These are phyloP conservation scores for Archaeoteleia sp. DNA, from an alignment of 2,888 invertebrate species.

Conservation along the genomic window DNA sequence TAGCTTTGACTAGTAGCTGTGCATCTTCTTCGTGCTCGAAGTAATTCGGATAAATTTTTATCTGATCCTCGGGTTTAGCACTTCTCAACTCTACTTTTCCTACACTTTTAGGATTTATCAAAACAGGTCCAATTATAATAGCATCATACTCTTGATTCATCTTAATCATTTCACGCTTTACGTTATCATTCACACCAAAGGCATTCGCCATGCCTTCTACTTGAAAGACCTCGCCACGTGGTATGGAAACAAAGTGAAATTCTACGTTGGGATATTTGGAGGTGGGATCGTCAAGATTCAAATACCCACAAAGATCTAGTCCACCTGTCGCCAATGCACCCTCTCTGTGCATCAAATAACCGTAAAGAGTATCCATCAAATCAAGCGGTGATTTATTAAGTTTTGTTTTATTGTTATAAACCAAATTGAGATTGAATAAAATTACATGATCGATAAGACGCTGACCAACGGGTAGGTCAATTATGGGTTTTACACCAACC, in stretches of 20 bases:
- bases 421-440: conserved; percentile 57
- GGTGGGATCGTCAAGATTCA: conserved; percentile 75
- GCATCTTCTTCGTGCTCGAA: conserved; percentile 75
- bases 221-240: conserved; percentile 17
- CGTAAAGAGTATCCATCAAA: conserved; percentile 61
- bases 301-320: conserved; percentile 77
- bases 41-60: conserved; percentile 78
- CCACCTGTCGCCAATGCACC: conserved; percentile 72
- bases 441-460: conserved; percentile 78
- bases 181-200: conserved; percentile 52
- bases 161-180: conserved; percentile 58
- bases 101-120: conserved; percentile 76
- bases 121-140: conserved; percentile 54
- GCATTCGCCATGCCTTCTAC: conserved; percentile 17
- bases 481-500: conserved; percentile 73
- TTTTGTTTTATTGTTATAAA: conserved; percentile 51
- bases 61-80: conserved; percentile 76
- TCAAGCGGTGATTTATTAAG: conserved; percentile 3
- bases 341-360: conserved; percentile 74
- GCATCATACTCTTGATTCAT: conserved; percentile 61
- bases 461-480: conserved; percentile 76
- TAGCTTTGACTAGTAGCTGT: conserved; percentile 64
- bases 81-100: conserved; percentile 75
- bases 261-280: conserved; percentile 78
- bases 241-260: conserved; percentile 38